phyloP scores from a whole-genome alignment of 2,797 vertebrate species.

The Takifugu rubripes region DNA sequence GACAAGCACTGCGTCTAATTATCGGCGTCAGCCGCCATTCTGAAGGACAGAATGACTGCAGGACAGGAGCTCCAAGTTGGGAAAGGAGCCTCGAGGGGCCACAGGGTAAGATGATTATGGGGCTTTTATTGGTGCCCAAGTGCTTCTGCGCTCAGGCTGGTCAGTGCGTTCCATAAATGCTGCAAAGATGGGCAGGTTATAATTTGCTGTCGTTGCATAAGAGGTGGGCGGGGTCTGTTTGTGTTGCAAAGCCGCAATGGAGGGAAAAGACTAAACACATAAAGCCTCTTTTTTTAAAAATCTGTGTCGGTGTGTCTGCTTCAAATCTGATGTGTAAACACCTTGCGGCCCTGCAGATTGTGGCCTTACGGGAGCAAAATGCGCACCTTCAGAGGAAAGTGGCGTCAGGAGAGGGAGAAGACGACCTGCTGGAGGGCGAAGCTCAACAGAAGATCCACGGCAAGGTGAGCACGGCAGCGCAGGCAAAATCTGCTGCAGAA shows the following conservation, averaged over 20 bases:
- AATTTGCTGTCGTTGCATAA: slow-evolving; percentile 24
- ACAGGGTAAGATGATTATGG: slow-evolving; percentile 41
- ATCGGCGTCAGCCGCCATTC: no score
- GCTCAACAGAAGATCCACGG: slow-evolving; percentile 90
- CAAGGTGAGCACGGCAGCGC: slow-evolving; percentile 77
- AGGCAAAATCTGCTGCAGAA: no score
- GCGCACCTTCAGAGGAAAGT: slow-evolving; percentile 97
- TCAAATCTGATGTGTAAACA: slow-evolving; percentile 6
- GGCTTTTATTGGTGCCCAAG: slow-evolving; percentile 24
- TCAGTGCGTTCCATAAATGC: slow-evolving; percentile 18
- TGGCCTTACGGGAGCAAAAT: slow-evolving; percentile 97
- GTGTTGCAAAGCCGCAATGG: not conserved
- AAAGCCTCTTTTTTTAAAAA: not conserved
- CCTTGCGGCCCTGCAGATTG: slow-evolving; percentile 80
- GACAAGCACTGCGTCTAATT: no score
- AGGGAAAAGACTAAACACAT: no score
- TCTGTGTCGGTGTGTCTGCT: not conserved
- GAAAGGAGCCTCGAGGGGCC: slow-evolving; percentile 5
- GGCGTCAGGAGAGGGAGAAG: slow-evolving; percentile 86
- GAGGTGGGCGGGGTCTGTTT: slow-evolving; percentile 2
- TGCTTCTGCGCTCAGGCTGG: slow-evolving; percentile 8
- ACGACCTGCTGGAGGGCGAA: slow-evolving; percentile 86
- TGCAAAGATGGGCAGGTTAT: slow-evolving; percentile 6
- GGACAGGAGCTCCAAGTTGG: not conserved
- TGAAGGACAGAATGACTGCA: slow-evolving; percentile 5